A percentile compares a stretch with the other conserved stretches of the same genome.
phyloP scores from a whole-genome alignment of 2,888 invertebrate genomes.

The Protodeltote pygarga region DNA sequence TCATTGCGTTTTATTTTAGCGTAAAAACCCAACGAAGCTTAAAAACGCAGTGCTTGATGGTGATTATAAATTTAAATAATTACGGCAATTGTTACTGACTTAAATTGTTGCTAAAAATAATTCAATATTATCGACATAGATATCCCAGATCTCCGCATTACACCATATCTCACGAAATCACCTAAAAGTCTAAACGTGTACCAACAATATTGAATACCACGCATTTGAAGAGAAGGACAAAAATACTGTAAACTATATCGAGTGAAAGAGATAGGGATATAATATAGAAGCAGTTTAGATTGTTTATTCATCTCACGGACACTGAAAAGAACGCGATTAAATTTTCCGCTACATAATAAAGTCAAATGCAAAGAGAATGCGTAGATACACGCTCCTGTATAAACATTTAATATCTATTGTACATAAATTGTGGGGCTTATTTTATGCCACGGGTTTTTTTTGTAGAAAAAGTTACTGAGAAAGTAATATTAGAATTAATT shows the following conservation, averaged over 20 bases:
- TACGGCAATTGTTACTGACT: no score
- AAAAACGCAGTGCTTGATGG: no score
- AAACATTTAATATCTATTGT: conserved; percentile 49
- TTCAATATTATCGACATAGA: no score
- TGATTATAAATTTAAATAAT: no score
- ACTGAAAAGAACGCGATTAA: conserved; percentile 78
- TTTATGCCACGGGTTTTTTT: conserved; percentile 27
- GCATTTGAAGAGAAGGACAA: conserved; percentile 53
- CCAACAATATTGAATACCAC: conserved; percentile 22
- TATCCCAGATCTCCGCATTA: no score
- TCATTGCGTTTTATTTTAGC: no score
- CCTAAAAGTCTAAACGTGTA: conserved; percentile 4
- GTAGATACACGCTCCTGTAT: conserved; percentile 43
- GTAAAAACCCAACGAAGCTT: no score
- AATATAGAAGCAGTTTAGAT: conserved; percentile 59
- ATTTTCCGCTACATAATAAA: conserved; percentile 82
- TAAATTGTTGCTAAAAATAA: no score
- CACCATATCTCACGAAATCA: no score
- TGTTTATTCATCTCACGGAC: conserved; percentile 79
- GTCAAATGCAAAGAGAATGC: conserved; percentile 67
- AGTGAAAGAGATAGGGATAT: conserved; percentile 54
- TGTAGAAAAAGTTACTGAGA: not conserved
- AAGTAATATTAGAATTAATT: not conserved
- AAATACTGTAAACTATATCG: conserved; percentile 47
- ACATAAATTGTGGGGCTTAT: conserved; percentile 42